Conservation (phyloP, 2,797 vertebrate genomes). For the Sebastes cheni region DNA sequence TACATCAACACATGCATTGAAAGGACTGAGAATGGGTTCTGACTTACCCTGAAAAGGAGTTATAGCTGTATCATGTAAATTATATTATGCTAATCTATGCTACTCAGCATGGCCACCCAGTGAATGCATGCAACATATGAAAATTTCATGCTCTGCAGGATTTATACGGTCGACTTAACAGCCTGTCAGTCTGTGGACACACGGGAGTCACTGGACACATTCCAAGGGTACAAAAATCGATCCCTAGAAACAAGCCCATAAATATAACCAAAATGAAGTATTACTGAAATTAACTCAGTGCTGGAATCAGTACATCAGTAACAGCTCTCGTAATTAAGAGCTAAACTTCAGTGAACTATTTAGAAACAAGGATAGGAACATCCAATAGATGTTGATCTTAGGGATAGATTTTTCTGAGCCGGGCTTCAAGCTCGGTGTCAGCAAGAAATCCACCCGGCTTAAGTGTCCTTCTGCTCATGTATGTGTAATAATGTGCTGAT, state of each 20-base stretch:
- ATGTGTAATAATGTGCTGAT: conserved; percentile 56
- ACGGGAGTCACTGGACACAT: conserved; percentile 12
- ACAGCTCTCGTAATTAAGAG: conserved; percentile 37
- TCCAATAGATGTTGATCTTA: conserved; percentile 33
- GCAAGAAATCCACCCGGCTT: conserved; percentile 52
- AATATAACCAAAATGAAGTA: conserved; percentile 37
- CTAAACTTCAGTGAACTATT: conserved; percentile 38
- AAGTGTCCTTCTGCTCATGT: conserved; percentile 47
- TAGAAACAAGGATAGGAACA: conserved; percentile 33
- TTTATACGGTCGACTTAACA: conserved; percentile 30
- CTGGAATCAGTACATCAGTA: conserved; percentile 24
- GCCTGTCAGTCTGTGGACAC: conserved; percentile 9
- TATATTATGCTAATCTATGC: conserved; percentile 31
- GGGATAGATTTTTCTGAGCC: conserved; percentile 44
- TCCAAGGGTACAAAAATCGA: conserved; percentile 34
- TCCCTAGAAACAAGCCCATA: conserved; percentile 16
- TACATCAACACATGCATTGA: not conserved
- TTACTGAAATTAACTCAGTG: conserved; percentile 30
- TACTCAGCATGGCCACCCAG: not conserved
- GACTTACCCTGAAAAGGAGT: not conserved
- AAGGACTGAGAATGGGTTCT: not conserved
- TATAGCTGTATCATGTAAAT: not conserved
- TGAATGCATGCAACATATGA: conserved; percentile 31
- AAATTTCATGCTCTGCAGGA: conserved; percentile 40
- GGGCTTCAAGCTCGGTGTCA: conserved; percentile 41